A percentile compares a stretch with the other conserved stretches of the same genome.
Conservation (phyloP, 1,140 invertebrate species). For the Drosophila bipectinata region DNA sequence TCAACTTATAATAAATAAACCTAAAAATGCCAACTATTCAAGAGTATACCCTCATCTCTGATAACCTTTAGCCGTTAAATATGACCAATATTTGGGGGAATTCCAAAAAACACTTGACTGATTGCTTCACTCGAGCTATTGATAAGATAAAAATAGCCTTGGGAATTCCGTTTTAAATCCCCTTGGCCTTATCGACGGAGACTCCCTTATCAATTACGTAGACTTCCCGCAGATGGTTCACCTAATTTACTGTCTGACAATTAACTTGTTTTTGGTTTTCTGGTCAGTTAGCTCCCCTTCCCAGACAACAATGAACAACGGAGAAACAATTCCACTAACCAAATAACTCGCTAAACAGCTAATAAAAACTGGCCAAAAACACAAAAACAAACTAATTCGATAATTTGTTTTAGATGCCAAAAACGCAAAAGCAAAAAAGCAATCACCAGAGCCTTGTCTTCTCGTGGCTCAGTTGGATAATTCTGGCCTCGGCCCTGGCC, state of each 20-base stretch:
- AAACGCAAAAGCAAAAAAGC: conserved; percentile 35
- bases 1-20: conserved; percentile 1
- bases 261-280: conserved; percentile 28
- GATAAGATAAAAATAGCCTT: conserved; percentile 18
- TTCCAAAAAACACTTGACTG: conserved; percentile 24
- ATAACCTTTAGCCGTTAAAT: conserved; percentile 1
- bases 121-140: conserved; percentile 11
- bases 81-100: conserved; percentile 28
- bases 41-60: too few species aligned
- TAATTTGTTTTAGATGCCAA: conserved; percentile 60
- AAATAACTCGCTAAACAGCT: conserved; percentile 66
- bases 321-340: conserved; percentile 54
- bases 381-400: conserved; percentile 67
- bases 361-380: conserved; percentile 66
- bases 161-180: conserved; percentile 36
- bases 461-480: conserved; percentile 5
- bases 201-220: conserved; percentile 25
- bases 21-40: background rate
- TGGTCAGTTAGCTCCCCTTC: background rate
- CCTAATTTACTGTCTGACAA: conserved; percentile 39
- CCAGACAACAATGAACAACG: conserved; percentile 1
- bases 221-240: conserved; percentile 13
- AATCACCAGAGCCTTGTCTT: conserved; percentile 30
- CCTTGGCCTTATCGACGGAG: conserved; percentile 1
- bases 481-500: conserved; percentile 16